phyloP scores from a whole-genome alignment of 2,113 vertebrate species.

The Fregetta grallaria region DNA sequence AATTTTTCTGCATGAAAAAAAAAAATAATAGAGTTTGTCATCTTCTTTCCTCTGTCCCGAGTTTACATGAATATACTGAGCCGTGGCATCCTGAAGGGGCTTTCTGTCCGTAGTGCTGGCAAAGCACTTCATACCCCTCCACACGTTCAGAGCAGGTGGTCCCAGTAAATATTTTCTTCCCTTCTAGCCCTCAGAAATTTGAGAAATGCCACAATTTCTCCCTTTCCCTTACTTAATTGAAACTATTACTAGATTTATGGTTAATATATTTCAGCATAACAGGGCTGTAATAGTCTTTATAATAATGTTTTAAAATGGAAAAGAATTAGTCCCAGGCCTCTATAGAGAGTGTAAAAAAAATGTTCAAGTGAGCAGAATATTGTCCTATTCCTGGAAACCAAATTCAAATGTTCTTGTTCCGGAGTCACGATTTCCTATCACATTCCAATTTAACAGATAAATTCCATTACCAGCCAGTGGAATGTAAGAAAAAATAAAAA shows the following conservation, averaged over 20 bases:
- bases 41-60: background rate
- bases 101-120: background rate
- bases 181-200: background rate
- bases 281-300: background rate
- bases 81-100: background rate
- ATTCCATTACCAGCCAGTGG: background rate
- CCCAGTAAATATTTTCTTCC: background rate
- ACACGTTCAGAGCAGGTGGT: accelerated
- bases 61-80: background rate
- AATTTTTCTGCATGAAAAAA: background rate
- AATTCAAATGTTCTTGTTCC: background rate
- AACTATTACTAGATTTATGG: background rate
- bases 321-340: background rate
- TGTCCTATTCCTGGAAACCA: background rate
- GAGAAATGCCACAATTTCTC: background rate
- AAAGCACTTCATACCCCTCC: background rate
- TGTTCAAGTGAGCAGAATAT: background rate
- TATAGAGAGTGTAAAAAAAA: background rate
- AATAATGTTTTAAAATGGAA: background rate
- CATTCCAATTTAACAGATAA: background rate
- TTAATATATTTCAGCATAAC: background rate
- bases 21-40: background rate
- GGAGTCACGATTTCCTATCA: background rate
- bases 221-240: background rate
- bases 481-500: background rate